A percentile compares a stretch with the other conserved stretches of the same genome.
These are phyloP conservation scores for Glyptemys insculpta DNA, from an alignment of 2,797 vertebrate genomes.

Conservation along the genomic window DNA sequence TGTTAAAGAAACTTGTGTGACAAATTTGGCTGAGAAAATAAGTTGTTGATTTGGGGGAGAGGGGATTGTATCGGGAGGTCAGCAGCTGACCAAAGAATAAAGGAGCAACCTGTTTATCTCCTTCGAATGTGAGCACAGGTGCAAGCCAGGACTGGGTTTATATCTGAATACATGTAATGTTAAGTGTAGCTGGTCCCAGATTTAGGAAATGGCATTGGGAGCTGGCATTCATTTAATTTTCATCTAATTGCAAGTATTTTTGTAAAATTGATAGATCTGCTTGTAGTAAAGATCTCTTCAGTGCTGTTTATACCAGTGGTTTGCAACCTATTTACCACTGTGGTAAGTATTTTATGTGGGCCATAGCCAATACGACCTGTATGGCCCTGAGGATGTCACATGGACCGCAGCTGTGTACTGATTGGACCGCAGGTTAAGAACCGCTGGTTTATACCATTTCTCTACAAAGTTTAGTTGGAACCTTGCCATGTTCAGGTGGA, in stretches of 20 bases:
- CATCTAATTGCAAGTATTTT: background rate
- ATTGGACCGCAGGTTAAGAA: too few species aligned
- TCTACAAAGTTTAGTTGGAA: constrained; percentile 55
- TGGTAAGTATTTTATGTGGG: too few species aligned
- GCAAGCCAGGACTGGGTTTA: background rate
- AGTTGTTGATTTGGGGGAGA: background rate
- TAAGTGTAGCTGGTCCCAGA: background rate
- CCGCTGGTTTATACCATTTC: background rate
- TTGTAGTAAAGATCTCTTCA: background rate
- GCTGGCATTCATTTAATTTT: background rate
- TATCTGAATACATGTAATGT: too few species aligned
- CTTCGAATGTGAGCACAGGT: background rate
- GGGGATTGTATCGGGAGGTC: accelerated
- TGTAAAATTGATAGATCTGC: background rate
- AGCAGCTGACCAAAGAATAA: accelerated
- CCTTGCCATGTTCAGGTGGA: background rate
- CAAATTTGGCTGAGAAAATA: accelerated
- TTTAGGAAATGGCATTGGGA: background rate
- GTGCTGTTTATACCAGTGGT: background rate
- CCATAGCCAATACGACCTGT: too few species aligned
- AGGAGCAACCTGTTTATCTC: background rate
- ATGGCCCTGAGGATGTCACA: too few species aligned
- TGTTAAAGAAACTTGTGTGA: accelerated
- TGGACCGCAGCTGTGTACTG: too few species aligned
- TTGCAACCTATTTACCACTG: too few species aligned